phyloP scores from a whole-genome alignment of 2,797 vertebrate genomes.

The Esox lucius region DNA sequence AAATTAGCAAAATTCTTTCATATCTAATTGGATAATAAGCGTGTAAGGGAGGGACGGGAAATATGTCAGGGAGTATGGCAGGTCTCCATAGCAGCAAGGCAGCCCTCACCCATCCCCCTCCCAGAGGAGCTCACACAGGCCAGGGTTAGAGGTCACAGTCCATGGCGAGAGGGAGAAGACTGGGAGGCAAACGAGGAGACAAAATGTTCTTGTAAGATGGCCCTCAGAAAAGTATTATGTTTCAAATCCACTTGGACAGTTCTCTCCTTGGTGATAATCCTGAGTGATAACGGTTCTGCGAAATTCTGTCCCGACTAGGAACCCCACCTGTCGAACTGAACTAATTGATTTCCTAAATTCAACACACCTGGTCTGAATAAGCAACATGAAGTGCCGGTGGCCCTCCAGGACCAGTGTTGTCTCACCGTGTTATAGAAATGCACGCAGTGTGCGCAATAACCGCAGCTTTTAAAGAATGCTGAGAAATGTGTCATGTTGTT shows the following conservation, averaged over 20 bases:
- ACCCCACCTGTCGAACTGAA: too few species aligned
- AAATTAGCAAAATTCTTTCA: constrained; percentile 15
- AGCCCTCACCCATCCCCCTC: constrained; percentile 2
- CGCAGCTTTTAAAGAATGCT: background rate
- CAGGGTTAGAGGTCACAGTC: constrained; percentile 39
- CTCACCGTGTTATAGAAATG: background rate
- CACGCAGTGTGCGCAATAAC: background rate
- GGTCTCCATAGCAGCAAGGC: background rate
- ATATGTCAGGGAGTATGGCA: background rate
- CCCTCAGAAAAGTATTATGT: background rate
- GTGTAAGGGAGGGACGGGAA: background rate
- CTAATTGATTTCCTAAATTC: too few species aligned
- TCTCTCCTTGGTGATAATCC: too few species aligned
- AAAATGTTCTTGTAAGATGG: background rate
- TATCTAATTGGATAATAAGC: constrained; percentile 7
- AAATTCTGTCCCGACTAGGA: too few species aligned
- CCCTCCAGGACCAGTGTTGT: too few species aligned
- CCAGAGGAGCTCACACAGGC: constrained; percentile 39
- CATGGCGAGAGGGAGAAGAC: background rate
- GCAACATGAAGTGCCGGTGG: too few species aligned
- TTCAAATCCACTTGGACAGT: background rate
- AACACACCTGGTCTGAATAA: too few species aligned
- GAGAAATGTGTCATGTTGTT: background rate
- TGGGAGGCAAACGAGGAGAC: background rate
- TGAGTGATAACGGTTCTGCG: too few species aligned